Evolutionary conservation across 2,888 invertebrate genomes (phyloP).

Genomic region (Ophioninae sp.): DNA sequence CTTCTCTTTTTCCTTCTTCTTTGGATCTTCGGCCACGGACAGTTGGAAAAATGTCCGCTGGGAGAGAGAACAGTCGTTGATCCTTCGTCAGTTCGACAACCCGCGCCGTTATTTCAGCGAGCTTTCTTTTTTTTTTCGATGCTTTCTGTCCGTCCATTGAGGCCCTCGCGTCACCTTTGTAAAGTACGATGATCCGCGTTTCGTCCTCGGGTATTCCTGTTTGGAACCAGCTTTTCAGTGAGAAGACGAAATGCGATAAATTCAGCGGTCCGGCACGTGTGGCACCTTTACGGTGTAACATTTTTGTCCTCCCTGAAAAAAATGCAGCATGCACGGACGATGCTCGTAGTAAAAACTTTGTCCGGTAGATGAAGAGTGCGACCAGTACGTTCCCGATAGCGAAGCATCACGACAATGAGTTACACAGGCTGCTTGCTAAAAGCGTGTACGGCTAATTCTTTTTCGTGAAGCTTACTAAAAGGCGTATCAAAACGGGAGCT

Average conservation of each 20-base stretch:
- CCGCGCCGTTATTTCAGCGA: not conserved
- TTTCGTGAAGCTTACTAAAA: too few species aligned
- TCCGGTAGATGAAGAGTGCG: not conserved
- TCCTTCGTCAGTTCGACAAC: not conserved
- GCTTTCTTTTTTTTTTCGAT: not conserved
- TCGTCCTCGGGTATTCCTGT: too few species aligned
- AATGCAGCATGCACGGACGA: not conserved
- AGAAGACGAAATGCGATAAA: too few species aligned
- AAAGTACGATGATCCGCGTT: not conserved
- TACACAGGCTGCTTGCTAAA: too few species aligned
- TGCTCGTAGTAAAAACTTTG: not conserved
- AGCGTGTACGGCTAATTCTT: too few species aligned
- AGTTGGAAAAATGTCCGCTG: not conserved
- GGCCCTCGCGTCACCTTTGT: not conserved
- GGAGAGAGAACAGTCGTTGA: not conserved
- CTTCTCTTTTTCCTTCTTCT: not conserved
- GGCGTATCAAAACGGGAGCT: too few species aligned
- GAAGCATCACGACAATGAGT: not conserved
- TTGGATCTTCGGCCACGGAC: not conserved
- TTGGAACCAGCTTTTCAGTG: not conserved
- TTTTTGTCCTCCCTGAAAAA: not conserved
- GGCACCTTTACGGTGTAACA: too few species aligned
- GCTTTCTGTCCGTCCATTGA: not conserved
- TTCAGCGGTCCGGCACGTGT: too few species aligned
- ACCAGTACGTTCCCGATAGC: not conserved